Conservation (phyloP, 1,140 invertebrate genomes). For the Antheraea pernyi region DNA sequence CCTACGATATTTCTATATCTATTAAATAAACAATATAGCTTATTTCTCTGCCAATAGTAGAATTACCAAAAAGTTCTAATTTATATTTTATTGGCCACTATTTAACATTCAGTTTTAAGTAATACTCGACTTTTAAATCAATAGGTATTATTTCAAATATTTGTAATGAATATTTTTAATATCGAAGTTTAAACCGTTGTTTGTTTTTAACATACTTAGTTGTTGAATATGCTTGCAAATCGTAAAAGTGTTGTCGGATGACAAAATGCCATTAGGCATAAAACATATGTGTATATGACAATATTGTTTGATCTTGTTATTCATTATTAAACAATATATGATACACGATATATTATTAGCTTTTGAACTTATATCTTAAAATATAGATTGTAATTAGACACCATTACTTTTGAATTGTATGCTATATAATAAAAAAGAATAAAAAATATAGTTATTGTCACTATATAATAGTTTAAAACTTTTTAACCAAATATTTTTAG, state of each 20-base stretch:
- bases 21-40: background rate
- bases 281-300: background rate
- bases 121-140: too few species aligned
- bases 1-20: background rate
- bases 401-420: too few species aligned
- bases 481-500: too few species aligned
- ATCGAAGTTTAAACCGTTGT: too few species aligned
- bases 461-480: too few species aligned
- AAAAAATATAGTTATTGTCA: too few species aligned
- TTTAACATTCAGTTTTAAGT: too few species aligned
- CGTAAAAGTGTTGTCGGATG: background rate
- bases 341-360: background rate
- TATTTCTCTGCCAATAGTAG: background rate
- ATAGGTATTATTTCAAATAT: too few species aligned
- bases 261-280: background rate
- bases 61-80: background rate
- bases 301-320: background rate
- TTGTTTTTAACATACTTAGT: too few species aligned
- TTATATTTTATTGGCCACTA: background rate
- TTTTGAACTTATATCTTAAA: background rate
- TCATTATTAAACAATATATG: background rate
- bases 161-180: too few species aligned
- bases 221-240: background rate
- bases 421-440: too few species aligned
- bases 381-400: too few species aligned